phyloP scores from a whole-genome alignment of 2,113 vertebrate species.

The Bujurquina vittata region DNA sequence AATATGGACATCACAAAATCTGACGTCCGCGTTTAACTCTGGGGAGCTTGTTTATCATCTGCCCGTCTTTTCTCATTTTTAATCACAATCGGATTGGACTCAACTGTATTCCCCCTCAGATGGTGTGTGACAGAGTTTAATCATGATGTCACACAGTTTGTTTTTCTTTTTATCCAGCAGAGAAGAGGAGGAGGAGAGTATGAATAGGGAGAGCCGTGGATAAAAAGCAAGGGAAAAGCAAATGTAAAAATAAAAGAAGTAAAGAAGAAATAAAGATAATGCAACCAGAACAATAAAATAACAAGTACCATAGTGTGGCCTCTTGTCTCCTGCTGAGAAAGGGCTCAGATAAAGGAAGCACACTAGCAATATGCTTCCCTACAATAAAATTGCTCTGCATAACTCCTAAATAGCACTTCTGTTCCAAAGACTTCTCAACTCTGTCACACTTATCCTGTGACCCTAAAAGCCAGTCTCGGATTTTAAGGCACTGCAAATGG shows the following conservation, averaged over 20 bases:
- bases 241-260: neutral
- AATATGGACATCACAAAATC: slow-evolving; percentile 55
- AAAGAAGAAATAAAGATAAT: neutral
- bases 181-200: neutral
- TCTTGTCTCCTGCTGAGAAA: slow-evolving; percentile 14
- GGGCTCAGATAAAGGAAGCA: slow-evolving; percentile 1
- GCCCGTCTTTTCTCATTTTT: slow-evolving; percentile 40
- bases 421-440: slow-evolving; percentile 25
- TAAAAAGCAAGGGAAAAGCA: neutral
- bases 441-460: slow-evolving; percentile 45
- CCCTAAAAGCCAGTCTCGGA: slow-evolving; percentile 35
- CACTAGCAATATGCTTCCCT: neutral
- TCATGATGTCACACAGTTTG: slow-evolving; percentile 38
- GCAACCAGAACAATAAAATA: slow-evolving; percentile 22
- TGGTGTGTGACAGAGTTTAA: slow-evolving; percentile 32
- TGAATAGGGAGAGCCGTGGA: neutral
- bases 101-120: neutral
- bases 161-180: neutral
- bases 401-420: slow-evolving; percentile 39
- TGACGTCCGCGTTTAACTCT: slow-evolving; percentile 31
- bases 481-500: slow-evolving; percentile 53
- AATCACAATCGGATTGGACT: slow-evolving; percentile 53
- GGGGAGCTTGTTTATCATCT: slow-evolving; percentile 54
- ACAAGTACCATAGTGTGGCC: neutral
- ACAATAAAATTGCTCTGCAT: slow-evolving; percentile 6